These are phyloP conservation scores for Urocolius indicus DNA, from an alignment of 2,113 vertebrate species.

Conservation along the genomic window DNA sequence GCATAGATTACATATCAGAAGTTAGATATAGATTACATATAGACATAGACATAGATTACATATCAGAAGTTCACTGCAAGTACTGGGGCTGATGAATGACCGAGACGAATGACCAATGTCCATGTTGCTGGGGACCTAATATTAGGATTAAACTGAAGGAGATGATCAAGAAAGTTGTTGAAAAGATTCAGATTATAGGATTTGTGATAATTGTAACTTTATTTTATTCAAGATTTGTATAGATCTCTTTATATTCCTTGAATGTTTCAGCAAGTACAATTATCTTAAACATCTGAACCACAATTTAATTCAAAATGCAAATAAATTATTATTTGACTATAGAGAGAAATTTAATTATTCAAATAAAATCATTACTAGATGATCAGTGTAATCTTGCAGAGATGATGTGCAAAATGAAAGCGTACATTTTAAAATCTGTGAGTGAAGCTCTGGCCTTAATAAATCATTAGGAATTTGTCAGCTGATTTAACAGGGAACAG, in stretches of 20 bases:
- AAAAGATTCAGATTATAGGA: constrained; percentile 16
- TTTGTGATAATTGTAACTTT: neutral
- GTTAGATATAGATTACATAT: no score
- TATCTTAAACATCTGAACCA: constrained; percentile 19
- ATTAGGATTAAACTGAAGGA: neutral
- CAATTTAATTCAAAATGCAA: constrained; percentile 45
- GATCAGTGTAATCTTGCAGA: neutral
- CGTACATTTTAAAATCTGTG: neutral
- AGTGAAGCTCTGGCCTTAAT: neutral
- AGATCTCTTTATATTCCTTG: constrained; percentile 9
- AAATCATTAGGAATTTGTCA: neutral
- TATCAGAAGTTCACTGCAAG: neutral
- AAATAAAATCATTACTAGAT: constrained; percentile 36
- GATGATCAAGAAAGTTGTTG: neutral
- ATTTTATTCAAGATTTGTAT: neutral
- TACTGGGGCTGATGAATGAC: neutral
- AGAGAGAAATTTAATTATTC: constrained; percentile 10
- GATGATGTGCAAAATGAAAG: neutral
- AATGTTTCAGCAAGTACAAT: neutral
- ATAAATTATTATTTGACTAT: constrained; percentile 31
- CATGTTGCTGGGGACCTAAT: neutral
- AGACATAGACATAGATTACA: neutral
- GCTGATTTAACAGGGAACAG: neutral
- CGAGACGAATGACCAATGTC: neutral
- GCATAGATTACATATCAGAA: no score